These are phyloP conservation scores for Champsocephalus gunnari DNA, from an alignment of 2,797 vertebrate genomes.

Conservation along the genomic window DNA sequence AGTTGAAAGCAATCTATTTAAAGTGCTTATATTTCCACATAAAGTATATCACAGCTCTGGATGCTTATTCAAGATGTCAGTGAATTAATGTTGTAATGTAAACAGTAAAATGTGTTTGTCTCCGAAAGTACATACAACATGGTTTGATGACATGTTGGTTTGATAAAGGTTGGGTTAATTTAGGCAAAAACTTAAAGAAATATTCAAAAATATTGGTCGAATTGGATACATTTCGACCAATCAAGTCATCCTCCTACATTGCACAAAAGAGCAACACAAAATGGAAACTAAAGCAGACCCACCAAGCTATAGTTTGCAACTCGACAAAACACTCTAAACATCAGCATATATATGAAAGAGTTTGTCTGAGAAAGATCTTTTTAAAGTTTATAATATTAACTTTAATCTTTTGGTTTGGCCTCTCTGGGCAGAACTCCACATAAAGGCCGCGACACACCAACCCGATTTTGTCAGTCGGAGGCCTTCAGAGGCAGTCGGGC, in stretches of 20 bases:
- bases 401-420: neutral
- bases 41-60: neutral
- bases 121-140: too few species aligned
- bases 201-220: too few species aligned
- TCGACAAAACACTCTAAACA: neutral
- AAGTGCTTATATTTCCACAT: slow-evolving; percentile 26
- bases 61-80: neutral
- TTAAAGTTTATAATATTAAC: neutral
- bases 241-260: too few species aligned
- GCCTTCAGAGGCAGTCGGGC: too few species aligned
- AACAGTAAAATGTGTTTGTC: neutral
- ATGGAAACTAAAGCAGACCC: neutral
- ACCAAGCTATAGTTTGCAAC: neutral
- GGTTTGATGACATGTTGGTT: neutral
- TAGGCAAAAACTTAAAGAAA: neutral
- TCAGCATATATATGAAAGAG: neutral
- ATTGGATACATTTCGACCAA: too few species aligned
- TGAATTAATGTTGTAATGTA: neutral
- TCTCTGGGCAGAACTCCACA: neutral
- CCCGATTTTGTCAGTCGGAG: too few species aligned
- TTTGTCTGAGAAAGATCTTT: neutral
- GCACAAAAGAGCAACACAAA: neutral
- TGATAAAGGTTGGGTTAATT: neutral
- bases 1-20: slow-evolving; percentile 26
- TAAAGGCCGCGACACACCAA: too few species aligned